Evolutionary conservation across 2,797 vertebrate genomes (phyloP).

Genomic region (Sebastes taczanowskii): DNA sequence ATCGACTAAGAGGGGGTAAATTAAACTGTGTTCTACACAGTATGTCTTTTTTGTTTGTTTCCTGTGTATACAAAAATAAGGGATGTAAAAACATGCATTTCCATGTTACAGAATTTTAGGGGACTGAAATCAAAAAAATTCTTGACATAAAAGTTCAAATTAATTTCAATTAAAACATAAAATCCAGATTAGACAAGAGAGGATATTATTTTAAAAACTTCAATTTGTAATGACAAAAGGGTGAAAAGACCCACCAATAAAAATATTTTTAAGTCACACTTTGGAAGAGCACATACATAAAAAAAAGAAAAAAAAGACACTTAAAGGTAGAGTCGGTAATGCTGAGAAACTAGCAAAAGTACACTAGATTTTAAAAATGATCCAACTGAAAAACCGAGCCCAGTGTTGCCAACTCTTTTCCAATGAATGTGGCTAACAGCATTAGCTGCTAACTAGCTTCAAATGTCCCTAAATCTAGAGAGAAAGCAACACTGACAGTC

Average conservation of each 20-base stretch:
- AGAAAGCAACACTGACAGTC: not conserved
- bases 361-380: too few species aligned
- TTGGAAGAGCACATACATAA: not conserved
- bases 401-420: too few species aligned
- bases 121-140: not conserved
- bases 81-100: not conserved
- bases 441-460: too few species aligned
- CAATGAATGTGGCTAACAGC: too few species aligned
- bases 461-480: too few species aligned
- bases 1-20: not conserved
- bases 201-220: not conserved
- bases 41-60: not conserved
- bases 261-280: not conserved
- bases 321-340: too few species aligned
- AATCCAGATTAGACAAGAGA: not conserved
- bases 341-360: too few species aligned
- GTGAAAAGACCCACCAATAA: not conserved
- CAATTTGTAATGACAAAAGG: not conserved
- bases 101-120: not conserved
- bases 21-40: not conserved
- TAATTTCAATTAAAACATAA: not conserved
- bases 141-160: not conserved
- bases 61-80: not conserved
- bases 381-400: too few species aligned
- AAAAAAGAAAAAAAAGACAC: not conserved